Percentiles rank a stretch among this genome's conserved stretches.
phyloP scores from a whole-genome alignment of 2,888 invertebrate species.

The Noctua janthina region DNA sequence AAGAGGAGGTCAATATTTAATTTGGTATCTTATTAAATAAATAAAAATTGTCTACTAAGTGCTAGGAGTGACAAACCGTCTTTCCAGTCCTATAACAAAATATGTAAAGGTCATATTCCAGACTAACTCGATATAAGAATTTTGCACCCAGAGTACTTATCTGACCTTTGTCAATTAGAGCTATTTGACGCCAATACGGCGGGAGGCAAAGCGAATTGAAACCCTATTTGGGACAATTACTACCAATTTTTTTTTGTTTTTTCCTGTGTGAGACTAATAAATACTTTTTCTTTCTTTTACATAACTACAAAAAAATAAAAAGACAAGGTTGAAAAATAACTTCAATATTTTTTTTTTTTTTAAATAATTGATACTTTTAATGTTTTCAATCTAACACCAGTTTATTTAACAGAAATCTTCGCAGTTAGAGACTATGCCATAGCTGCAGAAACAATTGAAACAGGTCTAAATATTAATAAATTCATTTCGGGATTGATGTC shows the following conservation, averaged over 20 bases:
- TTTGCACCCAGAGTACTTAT: conserved; percentile 13
- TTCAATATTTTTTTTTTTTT: neutral
- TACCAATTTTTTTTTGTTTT: neutral
- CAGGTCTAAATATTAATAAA: conserved; percentile 5
- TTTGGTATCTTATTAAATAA: neutral
- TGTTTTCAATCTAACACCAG: neutral
- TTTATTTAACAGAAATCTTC: neutral
- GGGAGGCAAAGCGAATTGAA: conserved; percentile 12
- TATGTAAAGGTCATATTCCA: neutral
- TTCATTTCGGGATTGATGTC: conserved; percentile 35
- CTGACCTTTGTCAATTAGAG: conserved; percentile 55
- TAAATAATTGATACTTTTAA: neutral
- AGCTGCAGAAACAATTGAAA: conserved; percentile 7
- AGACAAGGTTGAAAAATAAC: neutral
- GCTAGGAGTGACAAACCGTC: neutral
- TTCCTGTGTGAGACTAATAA: too few relatives aligned
- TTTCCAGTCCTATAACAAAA: neutral
- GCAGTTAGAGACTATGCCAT: conserved; percentile 2
- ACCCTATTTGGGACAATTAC: conserved; percentile 11
- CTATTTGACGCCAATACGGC: conserved; percentile 40
- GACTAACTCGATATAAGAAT: conserved; percentile 34
- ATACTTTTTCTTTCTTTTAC: too few relatives aligned
- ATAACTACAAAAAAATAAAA: neutral
- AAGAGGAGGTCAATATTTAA: neutral
- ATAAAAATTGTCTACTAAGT: neutral